A percentile compares a stretch with the other conserved stretches of the same genome.
phyloP scores from a whole-genome alignment of 2,113 vertebrate genomes.

The Oncorhynchus kisutch region DNA sequence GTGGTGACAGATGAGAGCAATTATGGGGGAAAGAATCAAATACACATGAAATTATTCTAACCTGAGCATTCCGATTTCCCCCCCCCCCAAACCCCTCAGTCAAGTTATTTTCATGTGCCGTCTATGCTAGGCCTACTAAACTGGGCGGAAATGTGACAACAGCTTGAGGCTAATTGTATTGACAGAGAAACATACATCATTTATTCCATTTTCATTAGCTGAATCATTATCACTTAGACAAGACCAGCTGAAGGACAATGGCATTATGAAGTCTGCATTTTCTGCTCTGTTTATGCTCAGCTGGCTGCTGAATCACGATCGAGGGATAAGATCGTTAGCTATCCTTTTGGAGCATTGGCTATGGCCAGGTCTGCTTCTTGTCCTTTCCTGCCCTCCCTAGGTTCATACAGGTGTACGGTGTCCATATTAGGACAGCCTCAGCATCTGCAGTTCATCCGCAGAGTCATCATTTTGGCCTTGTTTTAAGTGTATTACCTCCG shows the following conservation, averaged over 20 bases:
- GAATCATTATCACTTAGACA: constrained; percentile 7
- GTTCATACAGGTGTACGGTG: constrained; percentile 14
- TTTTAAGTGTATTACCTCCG: too few species aligned
- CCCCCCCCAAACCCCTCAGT: neutral
- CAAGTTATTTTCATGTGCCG: neutral
- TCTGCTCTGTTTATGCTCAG: neutral
- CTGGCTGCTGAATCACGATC: neutral
- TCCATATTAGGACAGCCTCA: too few species aligned
- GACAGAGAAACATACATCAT: constrained; percentile 15
- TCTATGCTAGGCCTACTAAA: neutral
- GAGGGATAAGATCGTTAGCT: neutral
- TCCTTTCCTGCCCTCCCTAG: neutral
- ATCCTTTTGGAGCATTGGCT: neutral
- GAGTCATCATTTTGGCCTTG: constrained; percentile 24
- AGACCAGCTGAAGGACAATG: constrained; percentile 24
- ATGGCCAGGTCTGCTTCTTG: neutral
- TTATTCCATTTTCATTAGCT: constrained; percentile 21
- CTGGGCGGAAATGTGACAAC: neutral
- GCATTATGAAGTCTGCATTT: constrained; percentile 6
- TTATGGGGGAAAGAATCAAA: neutral
- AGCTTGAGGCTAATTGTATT: constrained; percentile 13
- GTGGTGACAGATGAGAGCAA: neutral
- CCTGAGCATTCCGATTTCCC: neutral
- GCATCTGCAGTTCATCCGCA: neutral
- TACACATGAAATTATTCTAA: neutral